Base-by-base conservation (phyloP, 2,797 vertebrate species). In the Choloepus didactylus region DNA sequence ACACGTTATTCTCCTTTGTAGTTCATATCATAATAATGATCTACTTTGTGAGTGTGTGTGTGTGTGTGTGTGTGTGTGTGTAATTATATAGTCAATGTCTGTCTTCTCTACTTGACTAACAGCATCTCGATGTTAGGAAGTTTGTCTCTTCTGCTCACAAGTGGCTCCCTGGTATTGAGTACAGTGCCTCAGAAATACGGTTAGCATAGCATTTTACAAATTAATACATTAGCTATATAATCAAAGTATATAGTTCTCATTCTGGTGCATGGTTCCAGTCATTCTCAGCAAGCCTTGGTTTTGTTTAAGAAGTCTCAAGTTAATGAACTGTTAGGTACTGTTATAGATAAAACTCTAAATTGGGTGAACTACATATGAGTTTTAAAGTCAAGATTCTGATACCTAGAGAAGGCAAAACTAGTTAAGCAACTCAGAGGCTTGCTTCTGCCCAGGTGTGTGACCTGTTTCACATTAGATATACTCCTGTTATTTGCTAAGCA, bases 271-370 rank as follows among this genome's bases (percentile, higher is more conserved):
- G 19, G 19, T 67, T 9, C 44, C 81, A 88, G 4, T 79, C n/a
- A 92, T 73, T 92, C 16, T 85, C 29, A 80, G 7, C 27, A 81
- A 31, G 69, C 2, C 0, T 66, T 46, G 56, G 31, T 70, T 89
- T 12, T 14, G n/a, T 87, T 51, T 23, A 29, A 56, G n/a, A 88
- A 88, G 31, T 51, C 15, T 8, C 6, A 73, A 79, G 3, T 92
- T 76, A 73, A 8, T 70, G 15, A 82, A 66, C 35, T 70, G 59
- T 79, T 93, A 67, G 23, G 23, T 64, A 19, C 9, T 41, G 14
- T 62, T 93, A 64, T 15, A 91, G 41, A n/a, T 21, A 35, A 25
- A 91, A 56, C 16, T 87, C 41, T 94, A 81, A 96, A 81, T 76
- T 90, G 5, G 23, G 27, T 77, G 10, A 2, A 82, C 16, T 80